Conservation (phyloP, 2,888 invertebrate genomes). For the Sturmia bella region DNA sequence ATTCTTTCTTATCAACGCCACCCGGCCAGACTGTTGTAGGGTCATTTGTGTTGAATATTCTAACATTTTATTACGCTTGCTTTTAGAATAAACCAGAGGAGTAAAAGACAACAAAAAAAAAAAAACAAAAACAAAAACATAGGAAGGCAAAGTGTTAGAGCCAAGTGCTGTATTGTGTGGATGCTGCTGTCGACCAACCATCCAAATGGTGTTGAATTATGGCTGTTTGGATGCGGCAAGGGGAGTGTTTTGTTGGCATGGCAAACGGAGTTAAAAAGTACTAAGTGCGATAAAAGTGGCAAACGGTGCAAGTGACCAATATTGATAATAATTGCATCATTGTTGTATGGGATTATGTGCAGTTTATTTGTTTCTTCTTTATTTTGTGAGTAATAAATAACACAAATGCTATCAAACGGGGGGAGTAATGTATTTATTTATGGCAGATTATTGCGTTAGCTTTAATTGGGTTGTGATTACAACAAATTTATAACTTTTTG, state of each 20-base stretch:
- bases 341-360: not conserved
- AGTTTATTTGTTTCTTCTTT: constrained; percentile 1
- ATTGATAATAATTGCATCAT: constrained; percentile 37
- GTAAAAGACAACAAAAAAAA: constrained; percentile 1
- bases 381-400: constrained; percentile 21
- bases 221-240: constrained; percentile 15
- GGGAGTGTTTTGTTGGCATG: constrained; percentile 14
- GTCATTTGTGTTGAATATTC: constrained; percentile 21
- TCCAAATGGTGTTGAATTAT: constrained; percentile 46
- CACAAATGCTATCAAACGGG: not conserved
- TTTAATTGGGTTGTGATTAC: not conserved
- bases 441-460: constrained; percentile 3
- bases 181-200: constrained; percentile 18
- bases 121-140: constrained; percentile 14
- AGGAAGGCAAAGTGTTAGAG: constrained; percentile 61
- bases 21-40: constrained; percentile 51
- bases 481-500: not conserved
- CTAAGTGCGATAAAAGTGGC: constrained; percentile 30
- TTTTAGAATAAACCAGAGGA: not conserved
- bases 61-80: not conserved
- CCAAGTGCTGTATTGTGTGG: constrained; percentile 60
- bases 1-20: constrained; percentile 40
- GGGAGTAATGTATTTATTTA: constrained; percentile 17
- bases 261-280: constrained; percentile 29
- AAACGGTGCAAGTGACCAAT: constrained; percentile 47